Evolutionary conservation across 2,888 invertebrate genomes (phyloP), one percentile per base, ranked within the genome.

Genomic region (Diogma glabrata): DNA sequence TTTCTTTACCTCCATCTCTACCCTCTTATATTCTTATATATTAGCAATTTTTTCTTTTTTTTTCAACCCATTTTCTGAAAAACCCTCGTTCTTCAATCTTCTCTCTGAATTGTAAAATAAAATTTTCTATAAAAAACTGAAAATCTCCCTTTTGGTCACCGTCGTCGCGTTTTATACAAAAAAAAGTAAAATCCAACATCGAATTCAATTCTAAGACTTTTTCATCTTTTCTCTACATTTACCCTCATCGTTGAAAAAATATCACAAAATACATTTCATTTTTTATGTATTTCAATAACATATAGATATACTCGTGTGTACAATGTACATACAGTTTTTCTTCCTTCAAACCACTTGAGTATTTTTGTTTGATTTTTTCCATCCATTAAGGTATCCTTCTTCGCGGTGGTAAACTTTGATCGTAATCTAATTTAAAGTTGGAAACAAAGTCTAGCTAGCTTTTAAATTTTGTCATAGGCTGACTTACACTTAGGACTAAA

Each of bases 111-210:
- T 14, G 16, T 16, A 26, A 46, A 40, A 45, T 22, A 45, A 45
- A 30, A 48, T 30, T 6, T 36, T 48, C 48, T 48, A 48, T 48
- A 30, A 48, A 30, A 26, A 30, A 33, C 30, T n/a, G n/a, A n/a
- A n/a, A 40, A 40, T 24, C 40, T 49, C 49, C 38, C 38, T 49
- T 49, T 49, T 49, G 49, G 49, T 49, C 49, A 49, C 40, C 49
- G 40, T 49, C 49, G 24, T 22, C 38, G 23, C 46, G 46, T 46
- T 43, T 43, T 43, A 43, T 43, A 43, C 43, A 43, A 20, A 43
- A 23, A 43, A 43, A 43, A 43, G 23, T 43, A 43, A 43, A 43
- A 43, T 43, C 20, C 20, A 43, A 43, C 20, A 22, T 22, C 43
- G 22, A 43, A 23, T 43, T 43, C 30, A 48, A 33, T 30, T 30